Evolutionary conservation across 2,888 invertebrate genomes (phyloP).

Genomic region (Caenorhabditis sulstoni): DNA sequence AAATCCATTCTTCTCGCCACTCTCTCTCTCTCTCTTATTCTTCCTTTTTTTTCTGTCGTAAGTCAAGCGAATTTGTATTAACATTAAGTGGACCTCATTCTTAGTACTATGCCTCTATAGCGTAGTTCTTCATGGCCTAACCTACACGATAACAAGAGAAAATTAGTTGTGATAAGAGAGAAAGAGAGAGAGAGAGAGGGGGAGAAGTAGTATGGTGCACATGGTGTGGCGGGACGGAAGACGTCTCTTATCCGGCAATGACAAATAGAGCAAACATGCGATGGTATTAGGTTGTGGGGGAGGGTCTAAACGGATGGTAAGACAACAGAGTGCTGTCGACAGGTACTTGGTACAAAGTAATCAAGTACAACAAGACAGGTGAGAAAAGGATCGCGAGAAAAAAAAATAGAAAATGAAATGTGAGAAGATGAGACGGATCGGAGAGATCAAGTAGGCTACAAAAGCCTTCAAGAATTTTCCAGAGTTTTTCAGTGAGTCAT

Average conservation of each 20-base stretch:
- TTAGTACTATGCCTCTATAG: not conserved
- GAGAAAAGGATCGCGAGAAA: slow-evolving; percentile 34
- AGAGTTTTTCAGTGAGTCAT: not conserved
- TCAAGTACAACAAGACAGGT: slow-evolving; percentile 41
- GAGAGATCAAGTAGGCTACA: slow-evolving; percentile 34
- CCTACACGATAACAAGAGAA: not conserved
- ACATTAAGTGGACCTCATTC: slow-evolving; percentile 5
- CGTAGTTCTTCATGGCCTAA: not conserved
- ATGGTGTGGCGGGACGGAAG: not conserved
- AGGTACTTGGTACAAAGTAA: slow-evolving; percentile 51
- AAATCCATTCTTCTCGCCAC: slow-evolving; percentile 25
- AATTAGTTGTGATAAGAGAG: not conserved
- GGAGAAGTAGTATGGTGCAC: not conserved
- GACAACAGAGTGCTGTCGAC: slow-evolving; percentile 38
- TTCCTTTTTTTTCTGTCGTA: slow-evolving; percentile 9
- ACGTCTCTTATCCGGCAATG: slow-evolving; percentile 41
- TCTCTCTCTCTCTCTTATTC: slow-evolving; percentile 6
- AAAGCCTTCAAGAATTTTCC: not conserved
- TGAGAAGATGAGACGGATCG: slow-evolving; percentile 6
- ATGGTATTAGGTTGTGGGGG: slow-evolving; percentile 21
- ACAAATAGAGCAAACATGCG: slow-evolving; percentile 50
- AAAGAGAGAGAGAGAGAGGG: not conserved
- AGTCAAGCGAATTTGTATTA: slow-evolving; percentile 27
- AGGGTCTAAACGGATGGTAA: slow-evolving; percentile 30
- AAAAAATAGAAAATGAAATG: slow-evolving; percentile 15